Percentiles rank a stretch among this genome's conserved stretches.
phyloP scores from a whole-genome alignment of 2,888 invertebrate species.

The Lathronympha strigana region DNA sequence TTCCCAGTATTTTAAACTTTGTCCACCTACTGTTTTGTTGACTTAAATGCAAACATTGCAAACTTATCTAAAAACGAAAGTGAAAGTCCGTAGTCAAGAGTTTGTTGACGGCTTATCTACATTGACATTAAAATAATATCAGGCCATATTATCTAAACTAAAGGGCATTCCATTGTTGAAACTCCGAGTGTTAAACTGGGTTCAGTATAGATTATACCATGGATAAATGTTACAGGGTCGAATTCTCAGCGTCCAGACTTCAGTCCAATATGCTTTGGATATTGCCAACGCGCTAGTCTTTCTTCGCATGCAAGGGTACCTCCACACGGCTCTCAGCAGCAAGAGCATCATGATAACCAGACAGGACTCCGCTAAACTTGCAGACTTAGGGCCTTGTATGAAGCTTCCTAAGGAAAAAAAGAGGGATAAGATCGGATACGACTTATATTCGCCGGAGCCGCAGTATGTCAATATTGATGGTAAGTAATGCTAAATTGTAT shows the following conservation, averaged over 20 bases:
- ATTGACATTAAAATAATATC: conserved; percentile 1
- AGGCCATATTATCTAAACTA: neutral
- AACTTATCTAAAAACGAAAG: neutral
- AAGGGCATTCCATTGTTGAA: too few species aligned
- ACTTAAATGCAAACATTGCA: neutral
- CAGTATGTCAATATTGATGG: conserved; percentile 78
- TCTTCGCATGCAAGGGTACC: conserved; percentile 75
- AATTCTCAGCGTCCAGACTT: conserved; percentile 69
- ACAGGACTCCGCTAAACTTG: conserved; percentile 74
- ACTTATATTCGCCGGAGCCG: conserved; percentile 69
- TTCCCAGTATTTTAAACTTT: too few species aligned
- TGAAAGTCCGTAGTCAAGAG: neutral
- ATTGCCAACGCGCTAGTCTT: conserved; percentile 76
- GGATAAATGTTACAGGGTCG: conserved; percentile 68
- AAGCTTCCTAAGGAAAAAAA: conserved; percentile 49
- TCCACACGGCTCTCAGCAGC: conserved; percentile 77
- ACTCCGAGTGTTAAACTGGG: too few species aligned
- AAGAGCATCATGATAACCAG: conserved; percentile 70
- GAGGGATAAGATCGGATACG: conserved; percentile 54
- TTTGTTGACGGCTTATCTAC: neutral
- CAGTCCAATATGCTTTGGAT: conserved; percentile 74
- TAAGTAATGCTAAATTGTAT: conserved; percentile 47
- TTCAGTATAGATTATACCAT: too few species aligned
- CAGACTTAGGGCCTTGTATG: conserved; percentile 70
- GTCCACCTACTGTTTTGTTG: neutral